Evolutionary conservation across 2,113 vertebrate species (phyloP).

Genomic region (Cichladusa arquata): DNA sequence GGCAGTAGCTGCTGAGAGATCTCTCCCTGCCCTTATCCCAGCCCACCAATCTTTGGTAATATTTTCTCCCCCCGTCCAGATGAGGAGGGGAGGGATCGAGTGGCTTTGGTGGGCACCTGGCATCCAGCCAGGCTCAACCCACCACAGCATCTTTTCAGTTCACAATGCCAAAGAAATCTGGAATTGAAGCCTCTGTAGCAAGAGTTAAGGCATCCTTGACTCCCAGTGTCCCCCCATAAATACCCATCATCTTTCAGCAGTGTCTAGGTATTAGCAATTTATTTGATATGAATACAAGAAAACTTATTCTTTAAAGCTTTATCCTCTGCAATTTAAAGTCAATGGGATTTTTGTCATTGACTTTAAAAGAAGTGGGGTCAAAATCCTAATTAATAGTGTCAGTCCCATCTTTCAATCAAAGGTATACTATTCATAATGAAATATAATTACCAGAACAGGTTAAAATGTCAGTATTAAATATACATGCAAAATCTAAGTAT

Average conservation of each 20-base stretch:
- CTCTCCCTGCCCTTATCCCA: background rate
- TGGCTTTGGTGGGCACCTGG: background rate
- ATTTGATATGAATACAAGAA: background rate
- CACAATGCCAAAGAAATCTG: background rate
- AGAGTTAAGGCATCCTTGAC: background rate
- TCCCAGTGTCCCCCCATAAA: background rate
- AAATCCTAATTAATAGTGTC: conserved; percentile 16
- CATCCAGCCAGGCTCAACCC: background rate
- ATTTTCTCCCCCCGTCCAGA: background rate
- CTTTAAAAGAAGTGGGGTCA: background rate
- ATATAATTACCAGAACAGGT: background rate
- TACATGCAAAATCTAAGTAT: background rate
- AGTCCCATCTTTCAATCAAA: background rate
- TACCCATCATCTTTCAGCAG: background rate
- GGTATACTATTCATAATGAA: background rate
- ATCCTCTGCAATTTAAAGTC: background rate
- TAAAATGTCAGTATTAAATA: background rate
- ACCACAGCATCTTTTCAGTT: background rate
- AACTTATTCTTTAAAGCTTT: background rate
- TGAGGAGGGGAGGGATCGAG: background rate
- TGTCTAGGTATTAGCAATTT: background rate
- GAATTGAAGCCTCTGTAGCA: background rate
- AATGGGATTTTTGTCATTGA: conserved; percentile 17
- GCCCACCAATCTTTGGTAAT: rapidly evolving
- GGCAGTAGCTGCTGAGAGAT: background rate